Evolutionary conservation across 2,797 vertebrate species (phyloP), one percentile per base, ranked within the genome.

Genomic region (Silurus lanzhouensis): DNA sequence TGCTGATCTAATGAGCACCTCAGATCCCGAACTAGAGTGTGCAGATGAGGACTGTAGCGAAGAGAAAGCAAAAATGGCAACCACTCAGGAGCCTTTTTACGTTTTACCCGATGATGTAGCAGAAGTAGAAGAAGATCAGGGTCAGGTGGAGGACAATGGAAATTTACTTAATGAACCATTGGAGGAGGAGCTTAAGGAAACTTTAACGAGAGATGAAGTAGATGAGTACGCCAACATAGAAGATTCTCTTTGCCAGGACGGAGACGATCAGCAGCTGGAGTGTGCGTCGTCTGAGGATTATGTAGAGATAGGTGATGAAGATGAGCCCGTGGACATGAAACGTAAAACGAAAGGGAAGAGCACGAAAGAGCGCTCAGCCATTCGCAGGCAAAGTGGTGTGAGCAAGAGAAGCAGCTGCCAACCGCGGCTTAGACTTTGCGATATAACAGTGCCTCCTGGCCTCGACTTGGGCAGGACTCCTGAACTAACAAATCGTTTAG

Each of bases 191-290:
- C 84, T 85, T n/a, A 83, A 86, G 81, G 91, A 92, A 57, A 88
- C 88, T 68, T 72, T 76, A 58, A 92, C 91, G 17, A 78, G 44
- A 0, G 94, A 95, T 75, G 91, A 89, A 82, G 87, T 92, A 27
- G 93, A 94, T 90, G 95, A 95, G 89, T 95, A 95, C 64, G 94
- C 94, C 9, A 92, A 95, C 91, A 95, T 96, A 71, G 92, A 95
- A 0, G 93, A 92, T 27, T 92, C 92, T 0, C 85, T 92, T 19
- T 92, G 91, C 80, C 83, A 52, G 31, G 92, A 92, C 84, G 86
- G 64, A 46, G 91, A 94, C 14, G 90, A 93, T 67, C 87, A 92
- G 66, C 92, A 93, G 55, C 58, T 90, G 60, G 94, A 95, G 81
- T 93, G 94, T 31, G 91, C 93, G 74, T 95, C 95, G 9, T 95